phyloP scores from a whole-genome alignment of 1,140 invertebrate genomes.

The Triops longicaudatus region DNA sequence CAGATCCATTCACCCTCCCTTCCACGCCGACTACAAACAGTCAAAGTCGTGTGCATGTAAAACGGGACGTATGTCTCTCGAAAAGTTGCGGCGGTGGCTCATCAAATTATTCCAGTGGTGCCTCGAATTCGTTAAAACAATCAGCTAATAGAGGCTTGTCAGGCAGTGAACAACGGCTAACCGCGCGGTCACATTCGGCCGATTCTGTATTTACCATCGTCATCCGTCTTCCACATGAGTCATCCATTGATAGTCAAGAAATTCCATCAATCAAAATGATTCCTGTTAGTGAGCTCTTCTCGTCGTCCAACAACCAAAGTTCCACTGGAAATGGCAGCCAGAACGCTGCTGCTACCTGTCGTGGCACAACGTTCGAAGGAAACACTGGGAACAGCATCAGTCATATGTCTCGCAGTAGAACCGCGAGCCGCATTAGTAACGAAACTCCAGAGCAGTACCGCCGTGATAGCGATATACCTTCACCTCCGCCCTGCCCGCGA shows the following conservation, averaged over 20 bases:
- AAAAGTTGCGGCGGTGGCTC: slow-evolving; percentile 31
- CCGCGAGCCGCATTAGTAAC: not conserved
- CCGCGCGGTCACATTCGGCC: slow-evolving; percentile 37
- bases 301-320: not conserved
- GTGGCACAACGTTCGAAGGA: not conserved
- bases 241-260: slow-evolving; percentile 39
- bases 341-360: not conserved
- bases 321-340: not conserved
- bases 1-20: slow-evolving; percentile 37
- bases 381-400: not conserved
- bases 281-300: slow-evolving; percentile 44
- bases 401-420: not conserved
- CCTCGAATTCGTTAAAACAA: slow-evolving; percentile 10
- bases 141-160: not conserved
- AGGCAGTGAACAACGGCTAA: slow-evolving; percentile 39
- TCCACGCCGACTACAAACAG: slow-evolving; percentile 35
- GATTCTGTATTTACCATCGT: slow-evolving; percentile 76
- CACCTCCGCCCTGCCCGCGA: slow-evolving; percentile 11
- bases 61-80: slow-evolving; percentile 30
- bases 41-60: slow-evolving; percentile 38
- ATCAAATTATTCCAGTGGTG: slow-evolving; percentile 28
- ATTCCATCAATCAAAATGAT: slow-evolving; percentile 77
- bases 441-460: not conserved
- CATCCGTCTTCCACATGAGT: slow-evolving; percentile 60
- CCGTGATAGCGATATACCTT: not conserved